Percentiles rank a stretch among this genome's conserved stretches.
These are phyloP conservation scores for Cotesia chilonis DNA, from an alignment of 1,140 invertebrate genomes.

Conservation along the genomic window DNA sequence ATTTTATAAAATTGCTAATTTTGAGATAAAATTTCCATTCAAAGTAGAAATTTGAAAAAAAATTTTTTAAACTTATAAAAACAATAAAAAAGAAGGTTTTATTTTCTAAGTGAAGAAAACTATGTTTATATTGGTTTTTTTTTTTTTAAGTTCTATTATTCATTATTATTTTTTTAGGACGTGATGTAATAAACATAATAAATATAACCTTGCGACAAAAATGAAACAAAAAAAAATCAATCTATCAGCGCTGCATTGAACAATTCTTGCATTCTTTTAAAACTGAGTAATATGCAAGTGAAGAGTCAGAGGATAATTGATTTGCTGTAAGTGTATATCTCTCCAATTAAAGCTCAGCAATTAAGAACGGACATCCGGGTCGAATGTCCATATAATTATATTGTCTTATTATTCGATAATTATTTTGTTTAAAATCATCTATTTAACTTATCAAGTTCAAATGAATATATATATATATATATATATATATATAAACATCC, in stretches of 20 bases:
- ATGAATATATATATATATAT: neutral
- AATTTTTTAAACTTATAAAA: no score
- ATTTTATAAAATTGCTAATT: no score
- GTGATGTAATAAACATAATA: slow-evolving; percentile 7
- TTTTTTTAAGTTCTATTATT: neutral
- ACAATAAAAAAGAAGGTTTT: no score
- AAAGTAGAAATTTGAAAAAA: no score
- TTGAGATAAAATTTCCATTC: no score
- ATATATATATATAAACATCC: no score
- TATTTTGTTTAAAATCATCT: slow-evolving; percentile 19
- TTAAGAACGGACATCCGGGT: slow-evolving; percentile 18
- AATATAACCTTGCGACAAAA: slow-evolving; percentile 11
- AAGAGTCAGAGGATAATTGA: slow-evolving; percentile 22
- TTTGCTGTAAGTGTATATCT: slow-evolving; percentile 9
- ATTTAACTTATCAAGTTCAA: slow-evolving; percentile 21
- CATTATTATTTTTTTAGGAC: neutral
- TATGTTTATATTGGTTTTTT: neutral
- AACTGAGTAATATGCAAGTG: slow-evolving; percentile 21
- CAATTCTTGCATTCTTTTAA: slow-evolving; percentile 17
- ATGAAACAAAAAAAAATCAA: slow-evolving; percentile 17
- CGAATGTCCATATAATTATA: slow-evolving; percentile 14
- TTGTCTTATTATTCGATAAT: slow-evolving; percentile 13
- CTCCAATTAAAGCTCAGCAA: slow-evolving; percentile 27
- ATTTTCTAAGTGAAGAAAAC: no score
- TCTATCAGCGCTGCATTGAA: neutral